Conservation (phyloP, 2,113 vertebrate species). For the Anguilla japonica region DNA sequence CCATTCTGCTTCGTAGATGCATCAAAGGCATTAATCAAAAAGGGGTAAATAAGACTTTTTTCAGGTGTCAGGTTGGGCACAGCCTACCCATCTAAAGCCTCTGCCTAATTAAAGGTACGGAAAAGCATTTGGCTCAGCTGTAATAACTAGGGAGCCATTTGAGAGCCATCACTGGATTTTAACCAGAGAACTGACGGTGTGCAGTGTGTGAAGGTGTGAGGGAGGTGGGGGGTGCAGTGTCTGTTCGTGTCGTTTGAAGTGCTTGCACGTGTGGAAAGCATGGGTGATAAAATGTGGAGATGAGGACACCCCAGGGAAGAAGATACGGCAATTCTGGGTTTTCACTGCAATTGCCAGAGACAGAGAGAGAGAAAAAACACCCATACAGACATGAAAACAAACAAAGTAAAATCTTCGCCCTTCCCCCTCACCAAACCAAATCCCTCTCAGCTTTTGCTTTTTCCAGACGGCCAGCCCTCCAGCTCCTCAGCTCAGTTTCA, state of each 20-base stretch:
- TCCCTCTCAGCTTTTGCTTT: no score
- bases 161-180: neutral
- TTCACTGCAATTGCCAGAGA: no score
- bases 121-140: neutral
- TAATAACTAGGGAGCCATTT: neutral
- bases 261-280: no score
- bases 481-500: no score
- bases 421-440: no score
- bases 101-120: neutral
- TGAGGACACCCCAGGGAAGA: no score
- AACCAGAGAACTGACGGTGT: neutral
- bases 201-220: slow-evolving; percentile 22
- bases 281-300: no score
- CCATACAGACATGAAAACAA: no score
- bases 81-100: neutral
- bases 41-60: neutral
- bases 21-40: neutral
- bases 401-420: no score
- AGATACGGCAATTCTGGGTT: no score
- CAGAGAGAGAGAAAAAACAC: no score
- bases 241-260: slow-evolving; percentile 16
- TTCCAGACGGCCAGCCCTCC: no score
- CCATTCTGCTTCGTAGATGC: neutral
- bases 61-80: neutral
- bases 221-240: neutral